Conservation (phyloP, 2,797 vertebrate species). For the Hydrocynus forskahlii region DNA sequence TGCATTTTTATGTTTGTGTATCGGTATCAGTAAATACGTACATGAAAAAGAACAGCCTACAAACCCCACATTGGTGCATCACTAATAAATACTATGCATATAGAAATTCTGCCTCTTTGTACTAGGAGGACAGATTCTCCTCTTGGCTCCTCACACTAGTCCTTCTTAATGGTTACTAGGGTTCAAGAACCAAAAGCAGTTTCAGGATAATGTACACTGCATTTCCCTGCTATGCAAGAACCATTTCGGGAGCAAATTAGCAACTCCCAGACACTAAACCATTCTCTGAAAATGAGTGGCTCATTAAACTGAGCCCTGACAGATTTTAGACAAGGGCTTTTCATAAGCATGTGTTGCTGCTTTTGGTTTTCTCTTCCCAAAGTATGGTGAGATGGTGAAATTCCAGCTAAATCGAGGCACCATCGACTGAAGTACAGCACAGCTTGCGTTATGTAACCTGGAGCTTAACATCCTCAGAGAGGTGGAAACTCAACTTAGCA, state of each 20-base stretch:
- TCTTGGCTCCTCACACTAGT: not conserved
- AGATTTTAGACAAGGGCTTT: not conserved
- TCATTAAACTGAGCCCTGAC: not conserved
- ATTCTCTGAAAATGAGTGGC: not conserved
- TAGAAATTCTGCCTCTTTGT: not conserved
- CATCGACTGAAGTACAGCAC: not conserved
- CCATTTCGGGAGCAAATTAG: not conserved
- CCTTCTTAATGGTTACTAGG: not conserved
- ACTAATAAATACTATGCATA: not conserved
- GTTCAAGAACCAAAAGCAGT: not conserved
- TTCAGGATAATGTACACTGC: not conserved
- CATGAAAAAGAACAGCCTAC: too few species aligned
- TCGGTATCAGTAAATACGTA: too few species aligned
- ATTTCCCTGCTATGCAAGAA: slow-evolving; percentile 7
- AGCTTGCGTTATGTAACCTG: slow-evolving; percentile 36
- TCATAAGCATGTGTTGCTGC: not conserved
- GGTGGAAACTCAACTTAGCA: slow-evolving; percentile 23
- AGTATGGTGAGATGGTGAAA: slow-evolving; percentile 7
- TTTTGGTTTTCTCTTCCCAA: slow-evolving; percentile 4
- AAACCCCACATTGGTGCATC: too few species aligned
- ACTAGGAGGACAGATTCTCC: not conserved
- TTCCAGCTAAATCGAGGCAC: not conserved
- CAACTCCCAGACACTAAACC: not conserved
- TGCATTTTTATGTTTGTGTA: too few species aligned
- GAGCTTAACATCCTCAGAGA: slow-evolving; percentile 32